Evolutionary conservation across 1,140 invertebrate genomes (phyloP), one percentile per base, ranked within the genome.

Genomic region (Penaeus japonicus): DNA sequence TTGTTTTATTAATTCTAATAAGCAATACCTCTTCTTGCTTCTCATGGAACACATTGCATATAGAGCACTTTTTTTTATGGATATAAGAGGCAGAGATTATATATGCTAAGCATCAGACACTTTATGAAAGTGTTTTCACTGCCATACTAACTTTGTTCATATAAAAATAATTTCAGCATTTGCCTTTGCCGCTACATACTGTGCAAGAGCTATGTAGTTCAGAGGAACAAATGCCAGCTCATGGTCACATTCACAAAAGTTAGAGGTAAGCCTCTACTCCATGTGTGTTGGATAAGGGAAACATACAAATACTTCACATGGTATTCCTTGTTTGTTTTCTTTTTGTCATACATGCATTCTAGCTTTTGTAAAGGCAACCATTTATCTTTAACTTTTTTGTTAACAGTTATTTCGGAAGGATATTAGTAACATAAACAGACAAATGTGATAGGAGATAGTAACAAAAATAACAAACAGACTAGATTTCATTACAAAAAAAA

Each of bases 381-480:
- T 79, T 24, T 15, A 32, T 79, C 54, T 20, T 20, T 12, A 79
- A 79, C n/a, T 54, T 79, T 73, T 73, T 73, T 65, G 77, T 79
- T 53, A 77, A 47, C 47, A 47, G 47, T 47, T 47, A 47, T 47
- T 47, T 47, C 47, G 47, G 47, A 47, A 47, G 47, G 47, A 47
- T 47, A 47, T 47, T 47, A 47, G 47, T 47, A 47, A 47, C 47
- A 47, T 47, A 78, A 83, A 88, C 65, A 88, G 53, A 78, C 70
- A 85, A 39, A 47, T 47, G 47, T 85, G 70, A 78, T 57, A 87
- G 54, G 84, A 88, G 81, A 86, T 77, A 84, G 80, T 88, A 88
- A 88, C 79, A 88, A 88, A 87, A 83, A 88, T 88, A 83, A 88
- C 87, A 88, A 83, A 88, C 79, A 53, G 87, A 88, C 87, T 88